Evolutionary conservation across 30 jellyfish, hydroid and myxozoan species (phyloP).

Genomic region (Hydra vulgaris): DNA sequence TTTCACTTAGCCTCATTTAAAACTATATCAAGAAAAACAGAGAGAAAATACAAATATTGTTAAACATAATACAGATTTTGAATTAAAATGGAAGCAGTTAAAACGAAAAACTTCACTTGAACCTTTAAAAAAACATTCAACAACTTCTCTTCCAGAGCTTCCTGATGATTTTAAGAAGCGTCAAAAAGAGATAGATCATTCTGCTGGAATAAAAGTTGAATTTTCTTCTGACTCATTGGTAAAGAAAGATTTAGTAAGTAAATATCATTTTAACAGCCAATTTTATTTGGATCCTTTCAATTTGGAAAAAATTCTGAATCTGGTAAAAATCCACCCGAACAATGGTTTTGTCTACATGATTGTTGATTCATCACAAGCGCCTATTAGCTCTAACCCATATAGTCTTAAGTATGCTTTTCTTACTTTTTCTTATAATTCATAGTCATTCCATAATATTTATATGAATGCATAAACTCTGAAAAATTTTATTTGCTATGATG

Average conservation of each 20-base stretch:
- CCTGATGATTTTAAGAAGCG: slow-evolving; percentile 66
- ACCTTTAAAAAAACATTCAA: slow-evolving; percentile 46
- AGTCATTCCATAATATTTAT: no score
- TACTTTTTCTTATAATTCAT: no score
- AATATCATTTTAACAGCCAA: slow-evolving; percentile 21
- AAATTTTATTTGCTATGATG: no score
- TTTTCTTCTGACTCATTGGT: slow-evolving; percentile 17
- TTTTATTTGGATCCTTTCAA: slow-evolving; percentile 43
- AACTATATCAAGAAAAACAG: slow-evolving; percentile 70
- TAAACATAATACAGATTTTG: slow-evolving; percentile 14
- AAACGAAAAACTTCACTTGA: slow-evolving; percentile 59
- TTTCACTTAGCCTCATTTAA: slow-evolving; percentile 57
- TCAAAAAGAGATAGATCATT: slow-evolving; percentile 47
- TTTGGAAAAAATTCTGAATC: slow-evolving; percentile 46
- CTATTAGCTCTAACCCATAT: slow-evolving; percentile 80
- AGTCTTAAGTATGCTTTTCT: slow-evolving; percentile 66
- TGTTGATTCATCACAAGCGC: slow-evolving; percentile 72
- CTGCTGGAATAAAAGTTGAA: slow-evolving; percentile 48
- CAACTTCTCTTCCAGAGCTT: slow-evolving; percentile 88
- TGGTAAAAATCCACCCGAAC: slow-evolving; percentile 61
- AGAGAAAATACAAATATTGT: slow-evolving; percentile 25
- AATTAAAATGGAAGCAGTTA: slow-evolving; percentile 37
- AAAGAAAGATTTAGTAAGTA: neutral
- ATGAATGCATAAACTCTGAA: no score
- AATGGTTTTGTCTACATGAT: slow-evolving; percentile 86